phyloP scores from a whole-genome alignment of 1,140 invertebrate species.

The Leptopilina clavipes region DNA sequence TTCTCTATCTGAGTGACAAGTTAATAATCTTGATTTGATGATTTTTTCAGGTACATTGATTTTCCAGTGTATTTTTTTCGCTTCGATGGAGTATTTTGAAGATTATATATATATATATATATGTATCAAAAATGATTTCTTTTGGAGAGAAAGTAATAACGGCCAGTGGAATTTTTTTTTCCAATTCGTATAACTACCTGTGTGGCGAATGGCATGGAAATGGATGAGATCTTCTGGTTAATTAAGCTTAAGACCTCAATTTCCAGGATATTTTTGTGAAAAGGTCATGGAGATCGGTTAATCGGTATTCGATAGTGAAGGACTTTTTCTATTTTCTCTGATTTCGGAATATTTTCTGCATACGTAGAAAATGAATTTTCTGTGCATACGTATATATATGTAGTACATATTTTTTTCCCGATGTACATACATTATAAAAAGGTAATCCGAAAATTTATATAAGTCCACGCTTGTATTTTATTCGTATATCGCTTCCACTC shows the following conservation, averaged over 20 bases:
- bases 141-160: neutral
- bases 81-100: no score
- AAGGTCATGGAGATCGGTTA: slow-evolving; percentile 1
- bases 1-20: no score
- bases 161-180: neutral
- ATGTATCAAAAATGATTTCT: neutral
- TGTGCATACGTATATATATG: neutral
- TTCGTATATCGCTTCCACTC: slow-evolving; percentile 14
- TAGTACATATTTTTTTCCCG: neutral
- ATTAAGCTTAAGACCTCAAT: slow-evolving; percentile 34
- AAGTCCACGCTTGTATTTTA: neutral
- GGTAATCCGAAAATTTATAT: neutral
- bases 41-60: no score
- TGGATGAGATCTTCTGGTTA: slow-evolving; percentile 17
- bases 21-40: no score
- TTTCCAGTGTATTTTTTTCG: no score
- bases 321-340: neutral
- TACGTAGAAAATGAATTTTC: neutral
- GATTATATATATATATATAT: no score
- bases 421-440: no score
- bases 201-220: slow-evolving; percentile 25
- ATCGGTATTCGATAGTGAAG: slow-evolving; percentile 15
- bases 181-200: slow-evolving; percentile 28
- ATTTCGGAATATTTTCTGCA: neutral
- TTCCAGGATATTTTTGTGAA: slow-evolving; percentile 25